Conservation (phyloP, 2,888 invertebrate species). For the Callosobruchus maculatus region DNA sequence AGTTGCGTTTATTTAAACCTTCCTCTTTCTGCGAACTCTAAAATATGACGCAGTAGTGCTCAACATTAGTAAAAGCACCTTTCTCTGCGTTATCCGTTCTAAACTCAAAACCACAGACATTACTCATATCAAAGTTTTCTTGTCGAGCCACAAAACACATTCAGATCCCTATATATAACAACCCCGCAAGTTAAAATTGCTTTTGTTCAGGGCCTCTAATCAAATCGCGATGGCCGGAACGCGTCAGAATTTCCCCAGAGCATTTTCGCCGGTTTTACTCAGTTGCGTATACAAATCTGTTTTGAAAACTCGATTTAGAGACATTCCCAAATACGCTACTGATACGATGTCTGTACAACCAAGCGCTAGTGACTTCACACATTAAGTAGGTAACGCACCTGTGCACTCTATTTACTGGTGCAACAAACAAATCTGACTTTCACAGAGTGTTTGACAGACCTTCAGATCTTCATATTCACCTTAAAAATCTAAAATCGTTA, state of each 20-base stretch:
- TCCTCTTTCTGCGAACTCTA: too few relatives aligned
- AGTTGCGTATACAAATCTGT: background rate
- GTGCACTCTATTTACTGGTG: too few relatives aligned
- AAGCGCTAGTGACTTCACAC: too few relatives aligned
- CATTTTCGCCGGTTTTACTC: background rate
- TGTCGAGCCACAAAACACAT: background rate
- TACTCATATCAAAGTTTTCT: background rate
- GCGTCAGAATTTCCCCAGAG: background rate
- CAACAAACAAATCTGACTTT: too few relatives aligned
- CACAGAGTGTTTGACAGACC: too few relatives aligned
- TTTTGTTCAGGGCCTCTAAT: constrained; percentile 13
- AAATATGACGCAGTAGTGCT: too few relatives aligned
- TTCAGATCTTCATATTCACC: too few relatives aligned
- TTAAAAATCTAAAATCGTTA: too few relatives aligned
- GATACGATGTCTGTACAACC: too few relatives aligned
- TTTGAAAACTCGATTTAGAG: background rate
- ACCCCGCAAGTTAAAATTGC: constrained; percentile 20
- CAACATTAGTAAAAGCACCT: too few relatives aligned
- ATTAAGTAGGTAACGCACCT: too few relatives aligned
- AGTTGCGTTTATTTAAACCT: too few relatives aligned
- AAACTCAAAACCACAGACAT: background rate
- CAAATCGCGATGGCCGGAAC: background rate
- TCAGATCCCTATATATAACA: background rate
- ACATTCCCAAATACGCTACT: background rate
- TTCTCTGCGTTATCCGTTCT: background rate